Percentiles rank a stretch among this genome's conserved stretches.
Conservation (phyloP, 2,113 vertebrate genomes). For the Indri indri region DNA sequence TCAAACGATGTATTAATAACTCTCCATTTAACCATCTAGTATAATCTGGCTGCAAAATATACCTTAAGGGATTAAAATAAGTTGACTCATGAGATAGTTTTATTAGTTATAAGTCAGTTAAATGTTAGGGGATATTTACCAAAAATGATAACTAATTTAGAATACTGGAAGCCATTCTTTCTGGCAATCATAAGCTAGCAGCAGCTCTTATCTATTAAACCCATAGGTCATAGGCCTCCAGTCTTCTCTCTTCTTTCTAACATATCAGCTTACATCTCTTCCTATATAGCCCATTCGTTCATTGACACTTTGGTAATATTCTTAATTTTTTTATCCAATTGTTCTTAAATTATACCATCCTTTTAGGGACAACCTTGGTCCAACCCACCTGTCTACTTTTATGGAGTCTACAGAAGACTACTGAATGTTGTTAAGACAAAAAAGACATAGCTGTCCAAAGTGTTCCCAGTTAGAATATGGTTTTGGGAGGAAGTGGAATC, state of each 20-base stretch:
- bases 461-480: neutral
- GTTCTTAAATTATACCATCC: neutral
- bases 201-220: neutral
- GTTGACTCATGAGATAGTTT: neutral
- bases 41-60: neutral
- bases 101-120: neutral
- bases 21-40: neutral
- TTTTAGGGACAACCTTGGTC: neutral
- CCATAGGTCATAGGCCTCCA: neutral
- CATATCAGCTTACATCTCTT: neutral
- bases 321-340: neutral
- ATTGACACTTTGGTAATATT: neutral
- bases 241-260: neutral
- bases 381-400: neutral
- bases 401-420: neutral
- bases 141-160: constrained; percentile 3
- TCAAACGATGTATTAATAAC: neutral
- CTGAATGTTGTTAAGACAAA: constrained; percentile 6
- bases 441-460: neutral
- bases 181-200: neutral
- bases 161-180: neutral
- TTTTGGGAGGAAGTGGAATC: neutral
- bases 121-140: neutral
- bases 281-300: neutral
- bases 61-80: neutral